Percentiles rank a stretch among this genome's conserved stretches.
These are phyloP conservation scores for Petrocephalus zakoni DNA, from an alignment of 2,113 vertebrate genomes.

Conservation along the genomic window DNA sequence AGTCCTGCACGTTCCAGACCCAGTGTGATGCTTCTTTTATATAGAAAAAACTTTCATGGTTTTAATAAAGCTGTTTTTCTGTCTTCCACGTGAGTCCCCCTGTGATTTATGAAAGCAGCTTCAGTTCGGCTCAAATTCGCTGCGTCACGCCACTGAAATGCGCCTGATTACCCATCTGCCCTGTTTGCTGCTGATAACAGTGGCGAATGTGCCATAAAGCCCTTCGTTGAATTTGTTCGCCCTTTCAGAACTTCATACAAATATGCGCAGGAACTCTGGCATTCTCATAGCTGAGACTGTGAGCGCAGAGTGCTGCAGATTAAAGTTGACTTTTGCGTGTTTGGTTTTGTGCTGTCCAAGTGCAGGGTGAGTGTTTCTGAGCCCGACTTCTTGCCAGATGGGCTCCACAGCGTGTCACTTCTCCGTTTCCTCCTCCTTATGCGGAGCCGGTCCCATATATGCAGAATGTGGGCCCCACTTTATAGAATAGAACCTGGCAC, in stretches of 20 bases:
- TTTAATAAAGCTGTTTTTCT: conserved; percentile 35
- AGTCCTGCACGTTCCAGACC: conserved; percentile 2
- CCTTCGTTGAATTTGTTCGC: background rate
- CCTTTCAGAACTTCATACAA: background rate
- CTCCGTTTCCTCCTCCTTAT: background rate
- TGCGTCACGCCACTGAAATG: background rate
- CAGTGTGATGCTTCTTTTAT: conserved; percentile 21
- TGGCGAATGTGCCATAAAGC: background rate
- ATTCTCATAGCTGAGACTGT: background rate
- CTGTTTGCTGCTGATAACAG: background rate
- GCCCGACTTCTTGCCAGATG: background rate
- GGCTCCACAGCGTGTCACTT: background rate
- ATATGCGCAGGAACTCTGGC: background rate
- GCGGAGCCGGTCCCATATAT: background rate
- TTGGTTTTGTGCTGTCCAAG: background rate
- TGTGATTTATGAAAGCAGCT: conserved; percentile 30
- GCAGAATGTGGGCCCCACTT: background rate
- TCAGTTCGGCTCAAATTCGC: background rate
- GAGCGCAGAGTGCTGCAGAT: background rate
- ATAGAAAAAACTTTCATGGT: conserved; percentile 22
- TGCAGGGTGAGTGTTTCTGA: background rate
- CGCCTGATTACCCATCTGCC: background rate
- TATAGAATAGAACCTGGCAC: background rate
- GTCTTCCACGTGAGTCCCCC: background rate
- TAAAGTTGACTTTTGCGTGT: background rate